Base-by-base conservation (phyloP, 2,113 vertebrate genomes). In the Thamnaconus septentrionalis region DNA sequence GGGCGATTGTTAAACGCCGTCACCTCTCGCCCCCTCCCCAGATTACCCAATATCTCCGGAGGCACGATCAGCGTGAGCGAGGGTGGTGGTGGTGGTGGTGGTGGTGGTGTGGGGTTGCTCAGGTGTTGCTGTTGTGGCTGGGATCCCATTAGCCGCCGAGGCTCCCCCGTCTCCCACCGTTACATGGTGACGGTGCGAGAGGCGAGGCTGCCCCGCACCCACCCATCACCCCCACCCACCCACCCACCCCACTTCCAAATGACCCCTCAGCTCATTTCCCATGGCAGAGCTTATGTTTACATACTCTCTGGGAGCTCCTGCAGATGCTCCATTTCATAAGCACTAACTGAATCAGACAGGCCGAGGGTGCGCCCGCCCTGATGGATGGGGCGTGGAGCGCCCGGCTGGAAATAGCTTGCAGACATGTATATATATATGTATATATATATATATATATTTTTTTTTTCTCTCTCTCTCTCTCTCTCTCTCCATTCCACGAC, bases 181-280 rank as follows among this genome's bases (percentile, higher is more conserved):
- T 87, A 81, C 87, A 84, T 81, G 85, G 90, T 85, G 80, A 88
- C 43, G 3, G 71, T 70, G 75, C 1, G 47, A 4, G 58, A 64
- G 18, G 61, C 10, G 44, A 75, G 68, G 62, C 67, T 41, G 55
- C 67, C 8, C 68, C 64, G 53, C 46, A 43, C 59, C 57, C 52
- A 51, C 53, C 54, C 60, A 41, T 53, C 56, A 31, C n/a, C 70
- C 67, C 56, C 45, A 45, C 59, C 58, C 53, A 52, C 50, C 56
- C 59, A 41, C 52, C 57, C 61, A 41, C 53, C 61, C 69, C 69
- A 60, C 69, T 69, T 78, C 71, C 79, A 81, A 85, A 85, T 83
- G 74, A 84, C 78, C 82, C 55, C 69, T 82, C 68, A 68, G 73
- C 77, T 84, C 78, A 85, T 87, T 88, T 87, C 78, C 83, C 79